Conservation (phyloP, 2,113 vertebrate species). For the Psilopogon haemacephalus region DNA sequence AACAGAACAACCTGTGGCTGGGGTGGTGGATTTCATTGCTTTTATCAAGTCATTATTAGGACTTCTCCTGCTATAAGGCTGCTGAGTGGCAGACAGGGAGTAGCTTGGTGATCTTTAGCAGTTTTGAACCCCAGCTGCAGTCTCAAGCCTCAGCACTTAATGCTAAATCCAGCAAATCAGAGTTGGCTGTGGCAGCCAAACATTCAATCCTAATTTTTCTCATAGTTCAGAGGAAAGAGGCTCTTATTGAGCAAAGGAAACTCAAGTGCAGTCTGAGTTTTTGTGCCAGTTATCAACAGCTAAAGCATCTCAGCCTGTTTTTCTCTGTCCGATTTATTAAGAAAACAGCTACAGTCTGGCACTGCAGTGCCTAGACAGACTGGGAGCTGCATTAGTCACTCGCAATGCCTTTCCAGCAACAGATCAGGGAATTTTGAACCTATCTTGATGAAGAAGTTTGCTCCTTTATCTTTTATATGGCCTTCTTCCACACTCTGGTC, state of each 20-base stretch:
- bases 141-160: not conserved
- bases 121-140: not conserved
- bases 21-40: not conserved
- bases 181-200: not conserved
- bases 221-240: slow-evolving; percentile 2
- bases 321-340: not conserved
- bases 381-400: not conserved
- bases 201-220: not conserved
- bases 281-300: not conserved
- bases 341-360: not conserved
- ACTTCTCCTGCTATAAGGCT: not conserved
- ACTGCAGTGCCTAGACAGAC: not conserved
- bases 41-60: not conserved
- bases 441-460: not conserved
- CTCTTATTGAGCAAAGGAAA: not conserved
- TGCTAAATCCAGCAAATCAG: slow-evolving; percentile 13
- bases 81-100: not conserved
- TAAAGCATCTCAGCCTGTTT: not conserved
- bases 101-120: not conserved
- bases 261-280: not conserved
- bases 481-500: not conserved
- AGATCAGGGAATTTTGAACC: not conserved
- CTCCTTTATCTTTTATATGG: not conserved
- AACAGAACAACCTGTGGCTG: not conserved
- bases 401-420: not conserved